Evolutionary conservation across 2,113 vertebrate genomes (phyloP), one percentile per base, ranked within the genome.

Genomic region (Steatornis caripensis): DNA sequence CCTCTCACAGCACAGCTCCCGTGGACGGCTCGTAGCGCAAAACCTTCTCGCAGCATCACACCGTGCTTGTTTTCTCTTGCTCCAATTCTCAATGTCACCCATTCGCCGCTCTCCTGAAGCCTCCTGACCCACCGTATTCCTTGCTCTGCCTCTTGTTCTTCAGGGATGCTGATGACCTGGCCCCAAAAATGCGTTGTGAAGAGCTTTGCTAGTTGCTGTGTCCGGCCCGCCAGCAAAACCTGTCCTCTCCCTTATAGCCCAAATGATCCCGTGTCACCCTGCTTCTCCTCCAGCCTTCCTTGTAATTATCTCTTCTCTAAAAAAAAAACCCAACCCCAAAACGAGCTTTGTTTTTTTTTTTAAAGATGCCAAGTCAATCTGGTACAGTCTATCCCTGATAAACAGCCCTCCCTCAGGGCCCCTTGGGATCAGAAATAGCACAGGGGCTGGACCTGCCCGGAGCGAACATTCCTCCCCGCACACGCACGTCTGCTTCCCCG

Each of bases 311-410:
- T 79, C 32, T 74, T 36, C 10, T 36, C n/a, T 39, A 48, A 88
- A 30, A 15, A 14, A 18, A 16, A 18, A 51, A 23, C 14, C 43
- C 21, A 48, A 11, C 20, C 13, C 9, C 15, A 48, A 79, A 90
- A 70, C 3, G 46, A 92, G 29, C 9, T 61, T 71, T 62, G 4
- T 32, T 49, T 55, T 46, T 48, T 53, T 60, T 87, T 90, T 26
- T 0, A 7, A 36, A 80, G 92, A 69, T 97, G 96, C 92, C 91
- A 95, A 94, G 84, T 87, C 87, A 76, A 89, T 95, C 87, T 95
- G 91, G 95, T 95, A 96, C 93, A 94, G 94, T 96, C 91, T 95
- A 95, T 95, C 91, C 95, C 64, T 75, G 91, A 96, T 95, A 96
- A 97, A 84, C 55, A 95, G 80, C 87, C 55, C 62, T 96, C 92